Conservation (phyloP, 1,140 invertebrate species). For the Battus philenor region DNA sequence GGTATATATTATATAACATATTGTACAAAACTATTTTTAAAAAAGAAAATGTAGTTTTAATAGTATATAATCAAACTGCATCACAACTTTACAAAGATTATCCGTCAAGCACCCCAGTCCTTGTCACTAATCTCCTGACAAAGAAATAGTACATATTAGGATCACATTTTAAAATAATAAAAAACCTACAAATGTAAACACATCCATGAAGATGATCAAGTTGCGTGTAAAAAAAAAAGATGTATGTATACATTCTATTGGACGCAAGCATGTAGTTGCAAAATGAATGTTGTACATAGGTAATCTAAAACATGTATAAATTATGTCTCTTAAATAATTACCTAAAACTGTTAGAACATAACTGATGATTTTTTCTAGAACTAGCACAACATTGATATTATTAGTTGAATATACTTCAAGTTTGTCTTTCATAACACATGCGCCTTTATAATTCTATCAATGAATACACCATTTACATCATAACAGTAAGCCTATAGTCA, state of each 20-base stretch:
- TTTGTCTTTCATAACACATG: neutral
- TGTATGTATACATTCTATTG: constrained; percentile 36
- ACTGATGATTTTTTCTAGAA: neutral
- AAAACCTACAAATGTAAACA: constrained; percentile 16
- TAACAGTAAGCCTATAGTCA: neutral
- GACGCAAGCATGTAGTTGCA: constrained; percentile 48
- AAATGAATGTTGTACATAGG: constrained; percentile 25
- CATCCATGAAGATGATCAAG: constrained; percentile 9
- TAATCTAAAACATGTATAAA: neutral
- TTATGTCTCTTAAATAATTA: constrained; percentile 1
- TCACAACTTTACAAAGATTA: no score
- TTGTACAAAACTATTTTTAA: no score
- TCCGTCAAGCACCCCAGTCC: no score
- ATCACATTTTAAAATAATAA: constrained; percentile 6
- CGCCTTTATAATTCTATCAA: neutral
- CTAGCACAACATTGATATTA: neutral
- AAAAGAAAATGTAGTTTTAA: no score
- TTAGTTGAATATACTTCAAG: neutral
- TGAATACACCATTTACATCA: neutral
- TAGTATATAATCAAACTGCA: no score
- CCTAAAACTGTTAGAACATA: neutral
- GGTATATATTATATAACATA: no score
- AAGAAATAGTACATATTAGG: constrained; percentile 2
- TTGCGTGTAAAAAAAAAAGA: constrained; percentile 11
- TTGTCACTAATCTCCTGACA: no score